Evolutionary conservation across 2,888 invertebrate genomes (phyloP).

Genomic region (Eugnorisma glareosa): DNA sequence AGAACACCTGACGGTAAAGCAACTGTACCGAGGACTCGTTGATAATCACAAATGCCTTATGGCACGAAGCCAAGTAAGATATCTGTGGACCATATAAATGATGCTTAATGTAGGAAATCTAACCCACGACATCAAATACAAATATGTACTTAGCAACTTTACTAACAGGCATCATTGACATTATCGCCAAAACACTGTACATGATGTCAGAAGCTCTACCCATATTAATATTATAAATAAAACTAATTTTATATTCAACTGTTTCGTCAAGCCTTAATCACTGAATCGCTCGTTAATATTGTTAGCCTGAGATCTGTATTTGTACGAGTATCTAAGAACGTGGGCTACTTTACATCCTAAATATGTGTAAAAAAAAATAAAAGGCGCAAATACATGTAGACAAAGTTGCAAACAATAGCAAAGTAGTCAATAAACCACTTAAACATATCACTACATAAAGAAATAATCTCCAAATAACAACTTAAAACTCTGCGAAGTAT

Average conservation of each 20-base stretch:
- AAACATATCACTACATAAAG: constrained; percentile 8
- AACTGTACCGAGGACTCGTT: not conserved
- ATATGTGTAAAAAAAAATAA: not conserved
- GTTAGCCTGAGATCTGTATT: not conserved
- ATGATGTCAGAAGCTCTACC: constrained; percentile 6
- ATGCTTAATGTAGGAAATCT: not conserved
- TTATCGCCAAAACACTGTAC: constrained; percentile 1
- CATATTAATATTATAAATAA: not conserved
- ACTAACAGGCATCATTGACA: not conserved
- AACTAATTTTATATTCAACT: not conserved
- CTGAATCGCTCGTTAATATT: not conserved
- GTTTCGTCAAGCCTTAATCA: not conserved
- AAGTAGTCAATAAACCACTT: not conserved
- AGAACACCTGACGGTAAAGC: not conserved
- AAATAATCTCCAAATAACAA: constrained; percentile 21
- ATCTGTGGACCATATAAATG: not conserved
- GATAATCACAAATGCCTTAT: not conserved
- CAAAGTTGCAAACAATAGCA: not conserved
- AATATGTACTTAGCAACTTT: constrained; percentile 13
- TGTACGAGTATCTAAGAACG: not conserved
- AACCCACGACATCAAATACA: not conserved
- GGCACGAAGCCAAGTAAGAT: constrained; percentile 13
- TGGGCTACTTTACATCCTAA: not conserved
- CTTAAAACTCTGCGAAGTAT: constrained; percentile 34
- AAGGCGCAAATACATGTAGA: not conserved